Evolutionary conservation across 92 coral and sea anemone genomes (phyloP).

Genomic region (Nematostella vectensis): DNA sequence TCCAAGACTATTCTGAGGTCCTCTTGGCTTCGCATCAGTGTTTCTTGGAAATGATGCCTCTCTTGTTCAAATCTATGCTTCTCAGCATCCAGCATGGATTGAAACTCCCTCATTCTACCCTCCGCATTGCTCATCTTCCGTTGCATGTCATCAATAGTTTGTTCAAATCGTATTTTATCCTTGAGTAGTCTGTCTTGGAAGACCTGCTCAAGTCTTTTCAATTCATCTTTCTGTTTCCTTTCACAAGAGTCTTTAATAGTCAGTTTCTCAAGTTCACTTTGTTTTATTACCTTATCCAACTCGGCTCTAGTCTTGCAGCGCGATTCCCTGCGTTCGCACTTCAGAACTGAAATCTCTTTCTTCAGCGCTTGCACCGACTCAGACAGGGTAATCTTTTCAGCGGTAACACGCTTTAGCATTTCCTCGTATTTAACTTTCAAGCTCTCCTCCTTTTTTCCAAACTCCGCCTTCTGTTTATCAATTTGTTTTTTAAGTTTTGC

Average conservation of each 20-base stretch:
- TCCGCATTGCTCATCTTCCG: constrained; percentile 49
- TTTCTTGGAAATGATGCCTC: constrained; percentile 28
- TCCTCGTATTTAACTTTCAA: constrained; percentile 8
- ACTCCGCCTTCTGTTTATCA: constrained; percentile 27
- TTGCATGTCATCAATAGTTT: constrained; percentile 46
- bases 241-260: constrained; percentile 30
- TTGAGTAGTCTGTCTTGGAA: constrained; percentile 33
- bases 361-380: constrained; percentile 48
- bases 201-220: constrained; percentile 38
- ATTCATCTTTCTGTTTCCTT: constrained; percentile 52
- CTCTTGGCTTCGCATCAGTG: constrained; percentile 38
- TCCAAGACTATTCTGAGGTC: constrained; percentile 43
- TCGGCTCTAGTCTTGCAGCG: constrained; percentile 36
- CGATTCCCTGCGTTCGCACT: constrained; percentile 42
- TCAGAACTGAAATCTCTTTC: constrained; percentile 45
- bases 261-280: constrained; percentile 54
- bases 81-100: constrained; percentile 40
- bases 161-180: constrained; percentile 43
- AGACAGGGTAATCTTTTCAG: constrained; percentile 32
- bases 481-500: constrained; percentile 26
- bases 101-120: constrained; percentile 38
- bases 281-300: constrained; percentile 35
- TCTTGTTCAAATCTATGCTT: constrained; percentile 40
- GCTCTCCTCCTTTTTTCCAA: constrained; percentile 1
- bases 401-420: constrained; percentile 11